A percentile compares a stretch with the other conserved stretches of the same genome.
phyloP scores from a whole-genome alignment of 1,140 invertebrate genomes.

The Atopsyche davidsoni region DNA sequence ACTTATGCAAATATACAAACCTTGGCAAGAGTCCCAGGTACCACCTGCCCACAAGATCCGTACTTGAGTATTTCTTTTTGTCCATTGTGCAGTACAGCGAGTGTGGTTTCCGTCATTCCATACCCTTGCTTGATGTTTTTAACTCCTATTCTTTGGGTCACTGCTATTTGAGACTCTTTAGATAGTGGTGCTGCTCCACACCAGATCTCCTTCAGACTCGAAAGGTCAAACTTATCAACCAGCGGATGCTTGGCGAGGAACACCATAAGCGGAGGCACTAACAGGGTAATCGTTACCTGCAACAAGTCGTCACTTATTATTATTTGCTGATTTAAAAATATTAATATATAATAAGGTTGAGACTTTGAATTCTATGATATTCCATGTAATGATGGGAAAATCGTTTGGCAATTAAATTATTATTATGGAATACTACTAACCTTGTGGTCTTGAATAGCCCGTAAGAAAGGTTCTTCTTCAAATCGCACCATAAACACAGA shows the following conservation, averaged over 20 bases:
- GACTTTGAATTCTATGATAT: neutral
- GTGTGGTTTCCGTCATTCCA: conserved; percentile 49
- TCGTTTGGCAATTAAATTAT: neutral
- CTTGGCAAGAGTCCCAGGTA: conserved; percentile 34
- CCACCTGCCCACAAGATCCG: conserved; percentile 30
- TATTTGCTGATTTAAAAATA: neutral
- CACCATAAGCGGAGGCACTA: conserved; percentile 45
- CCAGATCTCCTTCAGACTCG: conserved; percentile 36
- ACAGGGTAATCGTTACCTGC: conserved; percentile 28
- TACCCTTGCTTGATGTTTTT: conserved; percentile 44
- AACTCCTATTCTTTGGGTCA: conserved; percentile 40
- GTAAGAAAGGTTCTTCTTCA: conserved; percentile 49
- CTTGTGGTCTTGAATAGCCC: conserved; percentile 42
- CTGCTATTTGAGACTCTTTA: conserved; percentile 35
- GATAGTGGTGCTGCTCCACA: conserved; percentile 50
- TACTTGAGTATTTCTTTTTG: conserved; percentile 29
- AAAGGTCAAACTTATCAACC: conserved; percentile 42
- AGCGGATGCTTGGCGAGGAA: conserved; percentile 45
- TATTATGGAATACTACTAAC: conserved; percentile 27
- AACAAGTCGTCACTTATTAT: conserved; percentile 44
- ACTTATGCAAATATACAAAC: conserved; percentile 21
- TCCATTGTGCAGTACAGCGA: conserved; percentile 33
- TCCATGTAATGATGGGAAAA: neutral
- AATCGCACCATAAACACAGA: conserved; percentile 46
- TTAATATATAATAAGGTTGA: neutral